Evolutionary conservation across 2,113 vertebrate genomes (phyloP).

Genomic region (Muscicapa adusta): DNA sequence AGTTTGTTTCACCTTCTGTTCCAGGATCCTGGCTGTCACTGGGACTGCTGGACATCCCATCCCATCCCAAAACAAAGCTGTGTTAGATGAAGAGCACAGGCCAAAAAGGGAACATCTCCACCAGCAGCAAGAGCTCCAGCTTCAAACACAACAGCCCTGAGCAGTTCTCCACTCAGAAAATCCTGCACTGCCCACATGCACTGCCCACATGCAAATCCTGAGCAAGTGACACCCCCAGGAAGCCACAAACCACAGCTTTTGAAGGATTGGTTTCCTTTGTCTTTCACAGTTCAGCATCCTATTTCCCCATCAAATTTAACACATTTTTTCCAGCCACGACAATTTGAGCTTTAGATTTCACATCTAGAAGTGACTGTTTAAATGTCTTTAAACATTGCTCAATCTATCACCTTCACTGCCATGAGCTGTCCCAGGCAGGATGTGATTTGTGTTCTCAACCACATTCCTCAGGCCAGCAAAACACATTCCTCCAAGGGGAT

Average conservation of each 20-base stretch:
- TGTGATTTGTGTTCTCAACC: neutral
- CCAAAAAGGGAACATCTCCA: neutral
- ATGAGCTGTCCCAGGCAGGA: neutral
- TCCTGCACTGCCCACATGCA: neutral
- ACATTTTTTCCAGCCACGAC: neutral
- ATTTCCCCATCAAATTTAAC: neutral
- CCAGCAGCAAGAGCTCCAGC: neutral
- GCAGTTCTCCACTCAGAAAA: neutral
- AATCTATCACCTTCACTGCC: neutral
- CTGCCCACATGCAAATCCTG: neutral
- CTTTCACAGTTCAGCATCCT: neutral
- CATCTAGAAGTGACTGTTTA: neutral
- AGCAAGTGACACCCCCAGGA: neutral
- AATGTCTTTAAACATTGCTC: neutral
- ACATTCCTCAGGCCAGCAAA: neutral
- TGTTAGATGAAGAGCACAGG: neutral
- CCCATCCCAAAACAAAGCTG: neutral
- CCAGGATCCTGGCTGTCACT: neutral
- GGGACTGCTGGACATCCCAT: neutral
- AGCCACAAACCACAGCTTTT: neutral
- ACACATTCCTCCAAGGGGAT: neutral
- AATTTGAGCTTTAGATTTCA: neutral
- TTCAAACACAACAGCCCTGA: accelerated
- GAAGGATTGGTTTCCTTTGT: neutral
- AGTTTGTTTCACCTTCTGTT: neutral